Evolutionary conservation across 2,113 vertebrate species (phyloP).

Genomic region (Pterocles burchelli): DNA sequence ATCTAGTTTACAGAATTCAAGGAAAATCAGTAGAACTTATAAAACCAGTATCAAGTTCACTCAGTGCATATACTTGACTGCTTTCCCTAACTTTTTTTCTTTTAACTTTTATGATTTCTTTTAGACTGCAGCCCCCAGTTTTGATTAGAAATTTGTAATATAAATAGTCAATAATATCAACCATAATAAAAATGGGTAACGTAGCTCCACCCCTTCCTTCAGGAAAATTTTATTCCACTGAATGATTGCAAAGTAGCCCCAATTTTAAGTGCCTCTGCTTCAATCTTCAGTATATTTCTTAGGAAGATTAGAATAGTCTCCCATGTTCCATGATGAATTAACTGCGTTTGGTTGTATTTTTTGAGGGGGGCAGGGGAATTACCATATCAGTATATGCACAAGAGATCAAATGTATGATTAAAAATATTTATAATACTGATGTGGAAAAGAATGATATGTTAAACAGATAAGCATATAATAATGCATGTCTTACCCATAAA

Average conservation of each 20-base stretch:
- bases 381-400: constrained; percentile 60
- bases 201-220: constrained; percentile 8
- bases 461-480: constrained; percentile 80
- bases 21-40: background rate
- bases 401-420: constrained; percentile 78
- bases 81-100: background rate
- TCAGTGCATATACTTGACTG: background rate
- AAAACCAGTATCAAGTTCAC: background rate
- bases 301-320: constrained; percentile 56
- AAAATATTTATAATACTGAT: constrained; percentile 79
- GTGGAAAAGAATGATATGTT: constrained; percentile 79
- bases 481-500: constrained; percentile 81
- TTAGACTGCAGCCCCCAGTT: background rate
- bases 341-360: constrained; percentile 56
- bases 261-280: constrained; percentile 26
- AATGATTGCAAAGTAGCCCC: constrained; percentile 7
- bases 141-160: background rate
- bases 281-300: constrained; percentile 41
- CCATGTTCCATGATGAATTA: constrained; percentile 69
- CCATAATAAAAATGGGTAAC: background rate
- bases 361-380: constrained; percentile 65
- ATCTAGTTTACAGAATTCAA: background rate
- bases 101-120: background rate
- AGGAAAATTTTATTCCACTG: constrained; percentile 15
- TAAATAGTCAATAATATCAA: background rate